These are phyloP conservation scores for Catharus bicknelli DNA, from an alignment of 2,113 vertebrate species.

Conservation along the genomic window DNA sequence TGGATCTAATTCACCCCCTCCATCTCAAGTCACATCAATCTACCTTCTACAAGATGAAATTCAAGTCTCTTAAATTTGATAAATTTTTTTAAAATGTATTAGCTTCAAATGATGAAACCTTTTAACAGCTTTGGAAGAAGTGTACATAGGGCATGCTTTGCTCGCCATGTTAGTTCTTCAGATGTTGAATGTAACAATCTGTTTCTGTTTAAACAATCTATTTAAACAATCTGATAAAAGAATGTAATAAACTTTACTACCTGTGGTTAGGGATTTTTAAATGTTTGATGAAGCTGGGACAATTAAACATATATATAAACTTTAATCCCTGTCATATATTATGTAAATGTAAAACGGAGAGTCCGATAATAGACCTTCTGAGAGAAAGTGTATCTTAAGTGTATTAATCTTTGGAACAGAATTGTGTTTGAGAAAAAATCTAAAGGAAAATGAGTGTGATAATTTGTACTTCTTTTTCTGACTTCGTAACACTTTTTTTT, in stretches of 20 bases:
- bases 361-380: neutral
- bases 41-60: neutral
- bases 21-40: neutral
- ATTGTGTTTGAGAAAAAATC: neutral
- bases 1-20: neutral
- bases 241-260: neutral
- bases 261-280: neutral
- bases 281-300: neutral
- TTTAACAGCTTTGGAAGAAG: neutral
- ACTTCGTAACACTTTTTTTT: neutral
- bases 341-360: neutral
- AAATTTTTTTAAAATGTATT: neutral
- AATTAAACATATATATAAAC: neutral
- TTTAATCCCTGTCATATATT: neutral
- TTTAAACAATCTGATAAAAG: conserved; percentile 5
- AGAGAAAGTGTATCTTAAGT: neutral
- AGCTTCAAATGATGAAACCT: neutral
- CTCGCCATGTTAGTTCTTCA: neutral
- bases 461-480: neutral
- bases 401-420: neutral
- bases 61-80: neutral
- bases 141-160: neutral
- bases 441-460: neutral
- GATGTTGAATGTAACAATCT: neutral
- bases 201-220: neutral